Conservation (phyloP, 2,797 vertebrate genomes). For the Arrhamphus sclerolepis region DNA sequence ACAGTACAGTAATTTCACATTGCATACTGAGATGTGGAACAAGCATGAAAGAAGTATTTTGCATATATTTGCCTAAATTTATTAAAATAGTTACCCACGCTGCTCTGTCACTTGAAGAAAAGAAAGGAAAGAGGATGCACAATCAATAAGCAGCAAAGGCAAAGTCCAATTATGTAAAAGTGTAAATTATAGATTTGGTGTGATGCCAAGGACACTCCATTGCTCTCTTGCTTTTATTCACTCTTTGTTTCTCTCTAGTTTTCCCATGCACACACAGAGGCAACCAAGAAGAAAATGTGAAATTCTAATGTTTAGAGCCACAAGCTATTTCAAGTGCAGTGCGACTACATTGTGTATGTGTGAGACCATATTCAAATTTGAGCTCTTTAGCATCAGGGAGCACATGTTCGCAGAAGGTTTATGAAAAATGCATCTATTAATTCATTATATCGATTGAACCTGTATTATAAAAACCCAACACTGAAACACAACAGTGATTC, state of each 20-base stretch:
- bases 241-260: constrained; percentile 41
- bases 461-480: constrained; percentile 74
- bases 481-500: constrained; percentile 75
- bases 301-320: constrained; percentile 83
- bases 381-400: constrained; percentile 68
- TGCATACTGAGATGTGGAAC: constrained; percentile 28
- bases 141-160: constrained; percentile 77
- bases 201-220: constrained; percentile 71
- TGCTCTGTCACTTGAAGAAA: constrained; percentile 73
- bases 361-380: constrained; percentile 80
- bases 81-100: constrained; percentile 72
- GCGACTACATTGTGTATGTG: constrained; percentile 71
- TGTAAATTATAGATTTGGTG: constrained; percentile 79
- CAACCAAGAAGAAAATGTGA: constrained; percentile 78
- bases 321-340: constrained; percentile 79
- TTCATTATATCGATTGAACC: constrained; percentile 82
- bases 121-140: constrained; percentile 62
- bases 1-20: constrained; percentile 37
- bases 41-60: constrained; percentile 27
- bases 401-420: constrained; percentile 73
- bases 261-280: constrained; percentile 49
- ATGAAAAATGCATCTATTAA: constrained; percentile 82
- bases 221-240: constrained; percentile 56
- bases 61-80: constrained; percentile 44
- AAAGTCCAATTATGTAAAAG: constrained; percentile 80